Percentiles rank a stretch among this genome's conserved stretches.
phyloP scores from a whole-genome alignment of 2,113 vertebrate species.

The Tapirus terrestris region DNA sequence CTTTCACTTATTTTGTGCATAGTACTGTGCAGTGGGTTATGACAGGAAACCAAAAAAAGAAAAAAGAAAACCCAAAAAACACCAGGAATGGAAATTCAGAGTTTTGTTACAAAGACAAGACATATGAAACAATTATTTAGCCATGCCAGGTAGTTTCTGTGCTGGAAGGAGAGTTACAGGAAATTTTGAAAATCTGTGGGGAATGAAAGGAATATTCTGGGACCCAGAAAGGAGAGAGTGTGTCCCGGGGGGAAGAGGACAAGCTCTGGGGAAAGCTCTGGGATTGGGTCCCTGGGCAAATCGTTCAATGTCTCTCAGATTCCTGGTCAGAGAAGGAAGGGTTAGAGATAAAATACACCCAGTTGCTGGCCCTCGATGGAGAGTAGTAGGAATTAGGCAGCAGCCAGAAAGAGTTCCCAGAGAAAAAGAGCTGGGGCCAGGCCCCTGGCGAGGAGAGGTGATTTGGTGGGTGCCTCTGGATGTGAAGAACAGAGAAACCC shows the following conservation, averaged over 20 bases:
- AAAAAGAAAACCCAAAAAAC: neutral
- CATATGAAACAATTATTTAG: neutral
- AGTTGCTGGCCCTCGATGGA: neutral
- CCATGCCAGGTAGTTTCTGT: neutral
- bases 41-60: neutral
- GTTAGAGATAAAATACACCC: neutral
- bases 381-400: neutral
- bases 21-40: neutral
- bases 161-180: neutral
- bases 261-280: neutral
- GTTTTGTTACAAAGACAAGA: slow-evolving; percentile 25
- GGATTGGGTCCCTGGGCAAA: neutral
- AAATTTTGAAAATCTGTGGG: neutral
- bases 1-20: neutral
- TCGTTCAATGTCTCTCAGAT: neutral
- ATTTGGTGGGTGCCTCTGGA: neutral
- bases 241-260: neutral
- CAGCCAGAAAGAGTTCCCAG: neutral
- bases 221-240: neutral
- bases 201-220: neutral
- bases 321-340: neutral
- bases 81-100: neutral
- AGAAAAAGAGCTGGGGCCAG: neutral
- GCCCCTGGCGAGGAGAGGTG: neutral
- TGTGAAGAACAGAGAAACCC: neutral